Conservation (phyloP, 2,888 invertebrate genomes). For the Brenthis daphne region DNA sequence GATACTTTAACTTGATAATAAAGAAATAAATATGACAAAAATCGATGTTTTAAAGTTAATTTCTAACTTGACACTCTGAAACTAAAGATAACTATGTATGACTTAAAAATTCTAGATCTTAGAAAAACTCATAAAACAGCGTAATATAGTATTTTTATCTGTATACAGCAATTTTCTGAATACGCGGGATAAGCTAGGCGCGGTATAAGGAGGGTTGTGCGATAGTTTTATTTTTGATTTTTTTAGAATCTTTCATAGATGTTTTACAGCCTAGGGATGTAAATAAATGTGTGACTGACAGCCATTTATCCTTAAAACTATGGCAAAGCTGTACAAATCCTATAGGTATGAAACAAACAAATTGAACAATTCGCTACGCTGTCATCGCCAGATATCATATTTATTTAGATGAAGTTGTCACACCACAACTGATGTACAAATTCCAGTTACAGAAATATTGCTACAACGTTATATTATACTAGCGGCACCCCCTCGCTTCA, state of each 20-base stretch:
- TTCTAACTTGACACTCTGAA: no score
- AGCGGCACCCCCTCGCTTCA: no score
- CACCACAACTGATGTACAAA: slow-evolving; percentile 3
- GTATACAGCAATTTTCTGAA: no score
- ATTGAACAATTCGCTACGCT: slow-evolving; percentile 18
- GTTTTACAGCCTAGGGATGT: not conserved
- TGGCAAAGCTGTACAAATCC: not conserved
- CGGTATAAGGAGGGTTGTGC: no score
- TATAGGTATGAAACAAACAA: not conserved
- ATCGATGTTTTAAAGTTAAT: no score
- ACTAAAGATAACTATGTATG: no score
- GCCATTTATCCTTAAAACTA: not conserved
- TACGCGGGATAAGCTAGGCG: no score
- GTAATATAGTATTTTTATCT: not conserved
- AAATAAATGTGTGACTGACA: not conserved
- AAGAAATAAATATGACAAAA: no score
- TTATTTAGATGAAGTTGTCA: slow-evolving; percentile 18
- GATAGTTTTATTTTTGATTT: no score
- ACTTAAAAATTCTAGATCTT: no score
- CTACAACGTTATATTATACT: not conserved
- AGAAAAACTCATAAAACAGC: no score
- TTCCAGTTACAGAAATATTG: not conserved
- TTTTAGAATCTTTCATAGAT: not conserved
- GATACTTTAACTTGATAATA: no score
- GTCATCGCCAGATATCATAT: slow-evolving; percentile 15